These are phyloP conservation scores for Meandrusa payeni DNA, from an alignment of 2,888 invertebrate genomes.

Conservation along the genomic window DNA sequence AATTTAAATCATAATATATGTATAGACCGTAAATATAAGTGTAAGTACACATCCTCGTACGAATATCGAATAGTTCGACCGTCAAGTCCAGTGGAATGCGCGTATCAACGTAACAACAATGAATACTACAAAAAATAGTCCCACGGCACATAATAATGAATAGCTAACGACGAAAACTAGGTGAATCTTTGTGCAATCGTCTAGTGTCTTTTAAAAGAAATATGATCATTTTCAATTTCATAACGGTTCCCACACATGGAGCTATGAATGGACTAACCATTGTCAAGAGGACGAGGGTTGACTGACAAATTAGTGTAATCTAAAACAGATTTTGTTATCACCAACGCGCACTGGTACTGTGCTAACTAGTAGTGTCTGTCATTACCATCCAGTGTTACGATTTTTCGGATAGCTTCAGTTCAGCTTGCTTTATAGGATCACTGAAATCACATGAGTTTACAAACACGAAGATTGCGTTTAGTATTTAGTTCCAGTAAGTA, in stretches of 20 bases:
- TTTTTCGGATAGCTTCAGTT: too few species aligned
- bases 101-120: constrained; percentile 72
- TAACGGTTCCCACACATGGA: constrained; percentile 73
- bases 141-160: constrained; percentile 79
- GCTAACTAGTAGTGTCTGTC: too few species aligned
- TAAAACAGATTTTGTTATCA: constrained; percentile 66
- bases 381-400: too few species aligned
- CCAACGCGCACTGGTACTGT: neutral
- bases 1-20: too few species aligned
- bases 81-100: constrained; percentile 65
- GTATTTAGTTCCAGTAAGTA: too few species aligned
- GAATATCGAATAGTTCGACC: constrained; percentile 35
- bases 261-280: constrained; percentile 57
- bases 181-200: constrained; percentile 80
- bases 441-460: too few species aligned
- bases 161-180: constrained; percentile 79
- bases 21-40: too few species aligned
- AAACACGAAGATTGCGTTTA: too few species aligned
- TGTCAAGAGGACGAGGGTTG: constrained; percentile 36
- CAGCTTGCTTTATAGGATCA: too few species aligned
- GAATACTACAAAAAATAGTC: constrained; percentile 64
- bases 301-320: constrained; percentile 76
- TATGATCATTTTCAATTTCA: constrained; percentile 81
- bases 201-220: constrained; percentile 78
- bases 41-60: too few species aligned